Base-by-base conservation (phyloP, 2,888 invertebrate genomes). In the Germaria angustata region DNA sequence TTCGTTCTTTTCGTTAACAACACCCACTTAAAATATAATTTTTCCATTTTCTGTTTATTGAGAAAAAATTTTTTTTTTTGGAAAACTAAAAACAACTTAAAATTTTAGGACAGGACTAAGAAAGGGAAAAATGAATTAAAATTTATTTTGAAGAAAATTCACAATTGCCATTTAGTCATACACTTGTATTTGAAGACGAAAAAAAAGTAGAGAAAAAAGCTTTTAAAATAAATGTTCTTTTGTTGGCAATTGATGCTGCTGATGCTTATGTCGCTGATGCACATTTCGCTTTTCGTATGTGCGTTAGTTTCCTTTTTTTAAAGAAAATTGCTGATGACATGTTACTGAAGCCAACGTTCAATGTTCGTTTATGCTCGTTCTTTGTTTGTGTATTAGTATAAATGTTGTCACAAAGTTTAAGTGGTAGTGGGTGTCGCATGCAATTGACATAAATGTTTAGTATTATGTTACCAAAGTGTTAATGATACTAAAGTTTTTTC, bases 391-490 rank as follows among this genome's bases (percentile, higher is more conserved):
- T 41, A 51, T 79, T 51, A 34, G 57, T 46, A 20, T 17, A 49
- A 51, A 55, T 61, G 39, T 32, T 46, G 66, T 55, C 65, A 24
- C 49, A 69, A 55, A 69, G 53, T 28, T 69, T 9, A 59, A 57
- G 61, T 78, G 46, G 57, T 44, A 44, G 28, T 57, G 69, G 65
- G 59, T 72, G 65, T 68, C 51, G 53, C 24, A 6, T 66, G 80
- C 77, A 81, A 65, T 81, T 77, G 81, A 72, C 77, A 81, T 81
- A 77, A 81, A 81, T 81, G 59, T 81, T 81, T 72, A 77, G 71
- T 77, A 55, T 81, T 72, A 77, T 81, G 68, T 81, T 68, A 77
- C 81, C 68, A 68, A 77, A 81, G 77, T 81, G 81, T 77, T 81
- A 77, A 77, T 77, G 81, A 81, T 77, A 68, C 77, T 61, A 59